A percentile compares a stretch with the other conserved stretches of the same genome.
phyloP scores from a whole-genome alignment of 2,797 vertebrate genomes.

The Eupleurogrammus muticus region DNA sequence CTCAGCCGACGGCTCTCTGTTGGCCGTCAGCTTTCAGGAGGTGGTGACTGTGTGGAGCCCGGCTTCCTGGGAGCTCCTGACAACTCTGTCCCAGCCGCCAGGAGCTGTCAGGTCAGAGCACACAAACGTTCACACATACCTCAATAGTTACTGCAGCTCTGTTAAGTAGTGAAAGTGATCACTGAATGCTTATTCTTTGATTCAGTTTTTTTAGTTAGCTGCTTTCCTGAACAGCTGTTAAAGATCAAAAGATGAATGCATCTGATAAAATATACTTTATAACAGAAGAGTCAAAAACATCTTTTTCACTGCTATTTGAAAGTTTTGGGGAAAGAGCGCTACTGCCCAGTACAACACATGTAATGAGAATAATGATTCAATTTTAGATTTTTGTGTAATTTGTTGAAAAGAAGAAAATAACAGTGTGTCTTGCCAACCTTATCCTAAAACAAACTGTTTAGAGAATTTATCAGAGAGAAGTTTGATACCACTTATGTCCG shows the following conservation, averaged over 20 bases:
- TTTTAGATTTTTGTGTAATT: too few species aligned
- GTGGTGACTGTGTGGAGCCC: constrained; percentile 93
- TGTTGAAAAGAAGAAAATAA: too few species aligned
- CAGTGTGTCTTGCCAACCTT: too few species aligned
- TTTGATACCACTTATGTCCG: too few species aligned
- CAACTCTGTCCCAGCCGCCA: constrained; percentile 94
- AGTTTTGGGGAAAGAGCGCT: too few species aligned
- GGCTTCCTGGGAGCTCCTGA: constrained; percentile 91
- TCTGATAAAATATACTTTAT: too few species aligned
- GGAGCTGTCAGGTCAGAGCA: constrained; percentile 87
- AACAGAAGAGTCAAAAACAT: too few species aligned
- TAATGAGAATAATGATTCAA: too few species aligned
- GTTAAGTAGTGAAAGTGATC: not conserved
- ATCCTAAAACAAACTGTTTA: too few species aligned
- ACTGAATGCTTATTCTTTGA: not conserved
- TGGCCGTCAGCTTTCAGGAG: constrained; percentile 92
- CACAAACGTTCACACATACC: not conserved
- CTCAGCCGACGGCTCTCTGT: constrained; percentile 93
- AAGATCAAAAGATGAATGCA: not conserved
- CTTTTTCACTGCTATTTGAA: too few species aligned
- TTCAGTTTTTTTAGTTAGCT: not conserved
- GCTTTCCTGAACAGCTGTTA: not conserved
- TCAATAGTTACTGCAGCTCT: not conserved
- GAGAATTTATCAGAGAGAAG: too few species aligned
- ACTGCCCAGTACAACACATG: too few species aligned